These are phyloP conservation scores for Nymphalis urticae DNA, from an alignment of 2,888 invertebrate species.

Conservation along the genomic window DNA sequence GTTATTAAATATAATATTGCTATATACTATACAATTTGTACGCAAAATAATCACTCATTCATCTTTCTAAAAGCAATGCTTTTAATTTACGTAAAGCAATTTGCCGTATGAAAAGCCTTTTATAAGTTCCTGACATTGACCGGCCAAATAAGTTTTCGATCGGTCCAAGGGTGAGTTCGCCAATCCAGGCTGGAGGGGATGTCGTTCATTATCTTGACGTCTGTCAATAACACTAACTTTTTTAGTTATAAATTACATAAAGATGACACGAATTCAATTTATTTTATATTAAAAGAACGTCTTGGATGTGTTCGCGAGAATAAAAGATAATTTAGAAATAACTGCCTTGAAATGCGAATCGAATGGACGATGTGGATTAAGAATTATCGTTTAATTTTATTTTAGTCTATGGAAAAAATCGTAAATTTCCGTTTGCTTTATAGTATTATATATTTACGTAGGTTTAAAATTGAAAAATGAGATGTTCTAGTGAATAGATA, in stretches of 20 bases:
- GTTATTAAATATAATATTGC: too few species aligned
- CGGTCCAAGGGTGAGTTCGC: constrained; percentile 39
- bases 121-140: constrained; percentile 48
- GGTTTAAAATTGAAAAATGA: too few species aligned
- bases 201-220: constrained; percentile 64
- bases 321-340: constrained; percentile 29
- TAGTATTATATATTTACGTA: not conserved
- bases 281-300: constrained; percentile 27
- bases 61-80: constrained; percentile 24
- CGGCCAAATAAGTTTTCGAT: constrained; percentile 45
- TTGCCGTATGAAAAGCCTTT: constrained; percentile 49
- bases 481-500: not conserved
- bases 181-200: constrained; percentile 41
- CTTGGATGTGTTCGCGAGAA: constrained; percentile 13
- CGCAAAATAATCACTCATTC: not conserved
- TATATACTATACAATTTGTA: too few species aligned
- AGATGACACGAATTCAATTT: constrained; percentile 46
- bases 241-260: constrained; percentile 53
- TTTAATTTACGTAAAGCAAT: constrained; percentile 46
- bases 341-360: constrained; percentile 22
- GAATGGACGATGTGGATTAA: constrained; percentile 26
- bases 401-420: not conserved
- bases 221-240: constrained; percentile 69
- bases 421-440: not conserved
- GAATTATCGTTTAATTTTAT: constrained; percentile 19